A percentile compares a stretch with the other conserved stretches of the same genome.
phyloP scores from a whole-genome alignment of 1,140 invertebrate genomes.

The Conopomorpha cramerella region DNA sequence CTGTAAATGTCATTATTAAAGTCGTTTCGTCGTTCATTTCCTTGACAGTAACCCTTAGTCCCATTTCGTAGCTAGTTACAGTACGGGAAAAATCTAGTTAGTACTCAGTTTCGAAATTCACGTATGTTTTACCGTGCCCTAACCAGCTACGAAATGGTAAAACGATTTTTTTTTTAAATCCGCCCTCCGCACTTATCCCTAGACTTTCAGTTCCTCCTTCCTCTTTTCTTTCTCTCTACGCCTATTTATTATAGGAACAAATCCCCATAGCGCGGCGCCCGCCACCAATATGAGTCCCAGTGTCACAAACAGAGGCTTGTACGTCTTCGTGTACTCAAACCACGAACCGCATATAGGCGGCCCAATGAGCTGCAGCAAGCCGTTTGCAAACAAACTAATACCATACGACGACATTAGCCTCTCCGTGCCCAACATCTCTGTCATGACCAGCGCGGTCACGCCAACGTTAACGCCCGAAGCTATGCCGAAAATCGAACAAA shows the following conservation, averaged over 20 bases:
- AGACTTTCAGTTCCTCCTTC: slow-evolving; percentile 14
- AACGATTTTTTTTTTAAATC: no score
- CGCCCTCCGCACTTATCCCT: no score
- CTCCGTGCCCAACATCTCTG: slow-evolving; percentile 81
- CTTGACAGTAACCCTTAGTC: no score
- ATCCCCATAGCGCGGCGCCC: slow-evolving; percentile 75
- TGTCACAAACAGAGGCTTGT: slow-evolving; percentile 71
- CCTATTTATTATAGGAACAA: slow-evolving; percentile 71
- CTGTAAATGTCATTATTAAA: no score
- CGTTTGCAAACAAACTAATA: slow-evolving; percentile 83
- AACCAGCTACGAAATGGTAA: no score
- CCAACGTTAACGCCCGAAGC: slow-evolving; percentile 86
- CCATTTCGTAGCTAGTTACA: no score
- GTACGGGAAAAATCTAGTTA: no score
- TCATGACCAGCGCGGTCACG: slow-evolving; percentile 83
- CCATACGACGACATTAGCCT: slow-evolving; percentile 83
- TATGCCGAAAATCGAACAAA: slow-evolving; percentile 77
- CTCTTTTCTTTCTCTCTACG: slow-evolving; percentile 29
- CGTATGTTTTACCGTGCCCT: no score
- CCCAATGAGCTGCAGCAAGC: slow-evolving; percentile 76
- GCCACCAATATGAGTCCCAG: slow-evolving; percentile 73
- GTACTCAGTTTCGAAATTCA: no score
- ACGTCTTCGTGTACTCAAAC: slow-evolving; percentile 67
- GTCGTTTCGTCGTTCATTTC: no score
- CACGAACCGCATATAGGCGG: slow-evolving; percentile 77